A percentile compares a stretch with the other conserved stretches of the same genome.
Evolutionary conservation across 2,113 vertebrate species (phyloP).

Genomic region (Callocephalon fimbriatum): DNA sequence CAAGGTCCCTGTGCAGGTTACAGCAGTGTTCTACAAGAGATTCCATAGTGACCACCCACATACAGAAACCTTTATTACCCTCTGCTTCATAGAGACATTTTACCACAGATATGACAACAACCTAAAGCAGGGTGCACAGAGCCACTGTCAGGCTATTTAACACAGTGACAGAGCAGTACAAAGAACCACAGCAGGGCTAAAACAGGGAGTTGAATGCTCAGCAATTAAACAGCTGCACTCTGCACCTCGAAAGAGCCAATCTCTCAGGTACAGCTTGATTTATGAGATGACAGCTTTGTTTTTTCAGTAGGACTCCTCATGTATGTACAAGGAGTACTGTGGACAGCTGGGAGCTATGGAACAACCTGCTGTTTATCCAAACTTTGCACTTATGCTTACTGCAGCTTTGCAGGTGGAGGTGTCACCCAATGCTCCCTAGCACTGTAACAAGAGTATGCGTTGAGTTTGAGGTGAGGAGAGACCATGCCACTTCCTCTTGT

Average conservation of each 20-base stretch:
- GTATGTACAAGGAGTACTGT: not conserved
- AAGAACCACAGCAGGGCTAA: not conserved
- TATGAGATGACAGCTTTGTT: not conserved
- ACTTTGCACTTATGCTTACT: not conserved
- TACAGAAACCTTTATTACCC: not conserved
- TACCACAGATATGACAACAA: not conserved
- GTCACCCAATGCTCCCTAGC: not conserved
- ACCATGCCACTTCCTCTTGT: not conserved
- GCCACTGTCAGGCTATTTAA: not conserved
- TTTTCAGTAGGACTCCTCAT: not conserved
- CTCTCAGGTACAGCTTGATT: not conserved
- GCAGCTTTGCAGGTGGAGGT: not conserved
- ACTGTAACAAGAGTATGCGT: not conserved
- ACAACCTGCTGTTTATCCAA: not conserved
- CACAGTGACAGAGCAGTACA: not conserved
- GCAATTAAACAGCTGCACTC: not conserved
- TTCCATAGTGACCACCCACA: not conserved
- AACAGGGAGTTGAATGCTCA: not conserved
- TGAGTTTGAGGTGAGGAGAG: not conserved
- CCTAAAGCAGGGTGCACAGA: not conserved
- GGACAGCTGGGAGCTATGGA: slow-evolving; percentile 7
- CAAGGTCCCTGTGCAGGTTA: not conserved
- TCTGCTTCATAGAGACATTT: not conserved
- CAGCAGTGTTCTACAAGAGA: not conserved
- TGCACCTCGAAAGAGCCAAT: not conserved